Conservation (phyloP, 1,140 invertebrate genomes). For the Rhizoglyphus robini region DNA sequence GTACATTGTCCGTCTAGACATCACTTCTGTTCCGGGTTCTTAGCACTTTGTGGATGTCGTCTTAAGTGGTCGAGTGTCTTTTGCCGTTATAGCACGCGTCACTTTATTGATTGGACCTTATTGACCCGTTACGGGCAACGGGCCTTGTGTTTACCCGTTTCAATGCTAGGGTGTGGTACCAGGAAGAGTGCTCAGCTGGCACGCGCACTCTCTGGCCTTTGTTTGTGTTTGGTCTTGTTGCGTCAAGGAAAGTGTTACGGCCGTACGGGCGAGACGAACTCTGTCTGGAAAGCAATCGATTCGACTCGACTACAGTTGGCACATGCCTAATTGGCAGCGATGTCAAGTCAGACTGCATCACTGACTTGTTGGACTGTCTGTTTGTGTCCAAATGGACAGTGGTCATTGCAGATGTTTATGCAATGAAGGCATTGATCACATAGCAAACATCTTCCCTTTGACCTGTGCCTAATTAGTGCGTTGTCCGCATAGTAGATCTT, state of each 20-base stretch:
- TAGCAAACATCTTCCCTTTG: neutral
- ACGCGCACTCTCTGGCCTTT: neutral
- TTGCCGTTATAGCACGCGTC: neutral
- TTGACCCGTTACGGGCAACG: too few species aligned
- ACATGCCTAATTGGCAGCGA: too few species aligned
- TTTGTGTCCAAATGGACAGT: too few species aligned
- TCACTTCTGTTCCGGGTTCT: neutral
- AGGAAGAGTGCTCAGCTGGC: conserved; percentile 5
- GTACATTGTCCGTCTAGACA: neutral
- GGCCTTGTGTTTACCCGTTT: conserved; percentile 1
- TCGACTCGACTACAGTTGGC: neutral
- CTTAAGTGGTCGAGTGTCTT: neutral
- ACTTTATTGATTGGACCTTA: neutral
- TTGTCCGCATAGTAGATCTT: neutral
- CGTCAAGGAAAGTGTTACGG: conserved; percentile 12
- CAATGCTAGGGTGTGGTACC: neutral
- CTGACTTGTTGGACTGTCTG: too few species aligned
- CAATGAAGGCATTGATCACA: neutral
- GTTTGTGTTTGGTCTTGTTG: neutral
- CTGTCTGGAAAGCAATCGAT: neutral
- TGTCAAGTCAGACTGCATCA: too few species aligned
- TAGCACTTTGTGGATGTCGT: too few species aligned
- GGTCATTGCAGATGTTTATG: neutral
- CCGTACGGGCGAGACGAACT: too few species aligned
- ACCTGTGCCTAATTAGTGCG: neutral